Base-by-base conservation (phyloP, 2,797 vertebrate species). In the Coregonus suidteri region DNA sequence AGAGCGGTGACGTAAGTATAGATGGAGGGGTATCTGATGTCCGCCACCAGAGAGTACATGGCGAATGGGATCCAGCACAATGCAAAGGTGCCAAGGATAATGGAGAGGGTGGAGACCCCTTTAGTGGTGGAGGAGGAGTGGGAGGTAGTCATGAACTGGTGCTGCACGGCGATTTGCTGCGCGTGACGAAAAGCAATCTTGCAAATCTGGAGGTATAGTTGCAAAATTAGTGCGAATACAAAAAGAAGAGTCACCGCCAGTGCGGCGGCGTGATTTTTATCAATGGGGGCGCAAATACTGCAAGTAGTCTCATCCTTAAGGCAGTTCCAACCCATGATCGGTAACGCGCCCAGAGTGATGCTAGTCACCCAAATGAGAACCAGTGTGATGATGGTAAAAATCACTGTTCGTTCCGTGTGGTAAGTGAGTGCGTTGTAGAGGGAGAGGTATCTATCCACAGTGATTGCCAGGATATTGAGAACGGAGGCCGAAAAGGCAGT, bases 131-230 rank as follows among this genome's bases (percentile, higher is more conserved):
- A 96, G 72, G 95, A 94, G 91, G 95, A 95, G 86, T 96, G 86
- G 3, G 71, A 30, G 2, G 71, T 52, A 14, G 13, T 56, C 71
- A 73, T 73, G 56, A 96, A 96, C 87, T 97, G 97, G 83, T 95
- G 96, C 92, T 98, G 97, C 86, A 96, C 95, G 2, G 97, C 96
- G 16, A 98, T 98, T 92, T 98, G 97, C 88, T 98, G 97, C 0
- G 97, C 97, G 53, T 98, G 97, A 77, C 96, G 95, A 84, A 95
- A 95, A 84, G 96, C 97, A 73, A 98, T 96, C 83, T 93, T 94
- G 93, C 96, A 97, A 91, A 98, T 98, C 82, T 96, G 96, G 81
- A 96, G 93, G 92, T 97, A 97, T 30, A 98, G 95, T 93, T 97
- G 96, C 94, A 95, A 94, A 93, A 98, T 96, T 64, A 97, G 92